A percentile compares a stretch with the other conserved stretches of the same genome.
phyloP scores from a whole-genome alignment of 2,888 invertebrate genomes.

The Sisyra nigra region DNA sequence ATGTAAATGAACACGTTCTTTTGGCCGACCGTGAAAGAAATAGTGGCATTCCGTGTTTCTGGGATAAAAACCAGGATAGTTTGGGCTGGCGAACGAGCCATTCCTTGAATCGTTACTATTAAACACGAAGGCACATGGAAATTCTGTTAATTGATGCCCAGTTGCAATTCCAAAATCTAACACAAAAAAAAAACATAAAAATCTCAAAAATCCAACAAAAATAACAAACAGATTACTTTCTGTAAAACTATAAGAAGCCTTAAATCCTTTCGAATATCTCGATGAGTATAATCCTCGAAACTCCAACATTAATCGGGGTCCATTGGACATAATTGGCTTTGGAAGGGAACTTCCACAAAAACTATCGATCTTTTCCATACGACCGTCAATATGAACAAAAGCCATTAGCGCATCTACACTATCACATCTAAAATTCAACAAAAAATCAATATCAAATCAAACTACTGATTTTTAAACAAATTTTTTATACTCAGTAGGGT shows the following conservation, averaged over 20 bases:
- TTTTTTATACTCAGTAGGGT: conserved; percentile 34
- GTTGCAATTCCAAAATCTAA: conserved; percentile 79
- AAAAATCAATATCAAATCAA: background rate
- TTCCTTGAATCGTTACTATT: conserved; percentile 65
- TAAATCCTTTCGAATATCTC: conserved; percentile 68
- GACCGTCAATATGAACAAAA: conserved; percentile 65
- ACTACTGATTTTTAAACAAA: background rate
- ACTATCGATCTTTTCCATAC: conserved; percentile 72
- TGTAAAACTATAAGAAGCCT: conserved; percentile 74
- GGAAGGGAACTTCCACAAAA: conserved; percentile 75
- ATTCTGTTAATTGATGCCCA: conserved; percentile 58
- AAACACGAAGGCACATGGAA: conserved; percentile 77
- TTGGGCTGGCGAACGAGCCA: conserved; percentile 76
- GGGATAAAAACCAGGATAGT: conserved; percentile 82
- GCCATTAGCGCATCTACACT: conserved; percentile 66
- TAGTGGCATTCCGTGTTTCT: conserved; percentile 83
- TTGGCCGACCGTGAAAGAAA: conserved; percentile 67
- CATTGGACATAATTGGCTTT: conserved; percentile 85
- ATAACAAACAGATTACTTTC: conserved; percentile 51
- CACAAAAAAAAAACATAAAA: conserved; percentile 19
- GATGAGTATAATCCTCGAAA: conserved; percentile 69
- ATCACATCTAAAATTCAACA: conserved; percentile 45
- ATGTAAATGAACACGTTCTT: conserved; percentile 65
- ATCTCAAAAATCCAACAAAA: background rate
- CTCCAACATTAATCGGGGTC: conserved; percentile 70